Conservation (phyloP, 2,113 vertebrate genomes). For the Sitta europaea region DNA sequence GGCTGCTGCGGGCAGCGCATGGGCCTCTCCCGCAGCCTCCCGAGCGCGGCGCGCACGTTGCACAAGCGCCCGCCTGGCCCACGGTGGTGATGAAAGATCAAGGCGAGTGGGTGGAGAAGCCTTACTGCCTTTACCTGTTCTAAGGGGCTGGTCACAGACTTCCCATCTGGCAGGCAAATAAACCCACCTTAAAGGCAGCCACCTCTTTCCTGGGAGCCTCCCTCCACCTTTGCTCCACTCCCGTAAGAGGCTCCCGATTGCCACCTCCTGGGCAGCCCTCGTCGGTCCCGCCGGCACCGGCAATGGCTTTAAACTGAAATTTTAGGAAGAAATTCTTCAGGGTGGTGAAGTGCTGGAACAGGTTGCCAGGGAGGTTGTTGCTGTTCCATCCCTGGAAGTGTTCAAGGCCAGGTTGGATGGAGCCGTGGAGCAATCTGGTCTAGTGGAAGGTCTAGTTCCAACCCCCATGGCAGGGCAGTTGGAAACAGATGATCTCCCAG, state of each 20-base stretch:
- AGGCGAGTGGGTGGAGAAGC: slow-evolving; percentile 59
- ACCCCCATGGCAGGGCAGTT: background rate
- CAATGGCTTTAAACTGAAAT: background rate
- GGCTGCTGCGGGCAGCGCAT: background rate
- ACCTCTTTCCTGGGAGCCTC: slow-evolving; percentile 51
- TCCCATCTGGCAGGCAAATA: slow-evolving; percentile 68
- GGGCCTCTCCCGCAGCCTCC: slow-evolving; percentile 20
- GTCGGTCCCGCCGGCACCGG: background rate
- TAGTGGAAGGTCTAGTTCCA: background rate
- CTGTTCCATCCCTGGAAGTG: background rate
- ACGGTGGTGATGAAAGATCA: slow-evolving; percentile 60
- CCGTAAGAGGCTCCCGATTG: slow-evolving; percentile 1
- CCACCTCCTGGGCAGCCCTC: slow-evolving; percentile 38
- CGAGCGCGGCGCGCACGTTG: slow-evolving; percentile 35
- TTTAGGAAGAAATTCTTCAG: background rate
- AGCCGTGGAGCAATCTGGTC: background rate
- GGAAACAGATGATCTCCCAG: background rate
- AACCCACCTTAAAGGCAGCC: slow-evolving; percentile 61
- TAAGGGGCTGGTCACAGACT: slow-evolving; percentile 61
- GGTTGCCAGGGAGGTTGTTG: background rate
- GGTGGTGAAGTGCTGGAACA: background rate
- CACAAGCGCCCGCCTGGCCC: slow-evolving; percentile 52
- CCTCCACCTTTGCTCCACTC: slow-evolving; percentile 57
- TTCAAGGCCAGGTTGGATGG: background rate
- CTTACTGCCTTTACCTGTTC: slow-evolving; percentile 65